Evolutionary conservation across 2,797 vertebrate species (phyloP).

Genomic region (Melanotaenia parkinsoni): DNA sequence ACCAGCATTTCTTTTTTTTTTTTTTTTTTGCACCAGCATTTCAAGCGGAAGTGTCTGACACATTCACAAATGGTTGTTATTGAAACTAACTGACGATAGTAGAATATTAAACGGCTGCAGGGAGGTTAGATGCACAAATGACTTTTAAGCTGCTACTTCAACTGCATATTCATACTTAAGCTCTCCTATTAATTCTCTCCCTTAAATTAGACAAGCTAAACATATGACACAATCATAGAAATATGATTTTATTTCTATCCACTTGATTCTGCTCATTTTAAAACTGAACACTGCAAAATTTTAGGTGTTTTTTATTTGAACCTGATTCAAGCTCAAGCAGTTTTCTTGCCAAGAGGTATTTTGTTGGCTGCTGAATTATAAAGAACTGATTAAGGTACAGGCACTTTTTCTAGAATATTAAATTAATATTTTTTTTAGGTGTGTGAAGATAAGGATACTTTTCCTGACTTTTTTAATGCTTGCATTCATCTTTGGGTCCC

Average conservation of each 20-base stretch:
- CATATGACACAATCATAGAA: too few species aligned
- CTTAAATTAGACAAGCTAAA: not conserved
- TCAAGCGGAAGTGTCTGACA: not conserved
- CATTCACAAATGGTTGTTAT: not conserved
- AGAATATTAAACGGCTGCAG: too few species aligned
- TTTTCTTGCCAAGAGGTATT: not conserved
- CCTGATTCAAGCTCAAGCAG: not conserved
- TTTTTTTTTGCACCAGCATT: not conserved
- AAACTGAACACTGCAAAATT: not conserved
- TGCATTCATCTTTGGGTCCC: constrained; percentile 10
- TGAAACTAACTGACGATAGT: too few species aligned
- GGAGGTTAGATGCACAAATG: not conserved
- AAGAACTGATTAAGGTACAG: not conserved
- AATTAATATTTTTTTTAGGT: not conserved
- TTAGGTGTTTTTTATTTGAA: not conserved
- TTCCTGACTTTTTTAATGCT: constrained; percentile 11
- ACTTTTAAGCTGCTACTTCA: not conserved
- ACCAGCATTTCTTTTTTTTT: not conserved
- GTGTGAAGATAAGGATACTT: not conserved
- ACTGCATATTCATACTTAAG: not conserved
- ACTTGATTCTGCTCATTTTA: not conserved
- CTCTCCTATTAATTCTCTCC: not conserved
- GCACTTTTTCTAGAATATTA: not conserved
- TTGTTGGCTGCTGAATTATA: not conserved
- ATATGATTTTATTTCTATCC: not conserved